Percentiles rank a stretch among this genome's conserved stretches.
These are phyloP conservation scores for Acanthisitta chloris DNA, from an alignment of 2,113 vertebrate species.

Conservation along the genomic window DNA sequence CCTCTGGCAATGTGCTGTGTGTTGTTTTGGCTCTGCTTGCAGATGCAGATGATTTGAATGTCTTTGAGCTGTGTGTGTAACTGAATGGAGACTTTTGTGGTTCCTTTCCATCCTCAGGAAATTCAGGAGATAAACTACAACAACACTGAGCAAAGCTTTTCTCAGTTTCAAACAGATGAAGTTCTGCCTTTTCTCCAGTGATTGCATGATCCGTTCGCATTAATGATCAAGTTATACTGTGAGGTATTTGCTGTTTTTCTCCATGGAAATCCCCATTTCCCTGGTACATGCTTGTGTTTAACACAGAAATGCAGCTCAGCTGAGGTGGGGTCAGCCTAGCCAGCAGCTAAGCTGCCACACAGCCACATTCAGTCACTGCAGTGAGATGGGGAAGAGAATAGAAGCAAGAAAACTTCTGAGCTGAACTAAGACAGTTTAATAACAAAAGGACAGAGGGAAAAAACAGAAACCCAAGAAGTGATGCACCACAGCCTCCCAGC, in stretches of 20 bases:
- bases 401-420: background rate
- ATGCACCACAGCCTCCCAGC: background rate
- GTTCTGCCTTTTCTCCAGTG: background rate
- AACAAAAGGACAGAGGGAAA: background rate
- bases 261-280: background rate
- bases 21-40: background rate
- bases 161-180: background rate
- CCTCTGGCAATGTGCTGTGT: background rate
- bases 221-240: rapidly evolving
- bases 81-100: background rate
- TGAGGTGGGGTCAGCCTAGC: background rate
- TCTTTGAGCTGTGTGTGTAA: background rate
- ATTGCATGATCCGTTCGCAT: background rate
- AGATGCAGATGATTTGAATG: background rate
- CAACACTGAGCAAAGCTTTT: background rate
- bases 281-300: background rate
- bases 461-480: no score
- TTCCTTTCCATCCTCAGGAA: background rate
- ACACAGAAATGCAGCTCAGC: background rate
- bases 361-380: background rate
- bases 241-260: background rate
- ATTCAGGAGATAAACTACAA: background rate
- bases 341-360: background rate
- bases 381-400: background rate
- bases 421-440: background rate